Percentiles rank a stretch among this genome's conserved stretches.
phyloP scores from a whole-genome alignment of 2,888 invertebrate species.

The Brachyptera putata region DNA sequence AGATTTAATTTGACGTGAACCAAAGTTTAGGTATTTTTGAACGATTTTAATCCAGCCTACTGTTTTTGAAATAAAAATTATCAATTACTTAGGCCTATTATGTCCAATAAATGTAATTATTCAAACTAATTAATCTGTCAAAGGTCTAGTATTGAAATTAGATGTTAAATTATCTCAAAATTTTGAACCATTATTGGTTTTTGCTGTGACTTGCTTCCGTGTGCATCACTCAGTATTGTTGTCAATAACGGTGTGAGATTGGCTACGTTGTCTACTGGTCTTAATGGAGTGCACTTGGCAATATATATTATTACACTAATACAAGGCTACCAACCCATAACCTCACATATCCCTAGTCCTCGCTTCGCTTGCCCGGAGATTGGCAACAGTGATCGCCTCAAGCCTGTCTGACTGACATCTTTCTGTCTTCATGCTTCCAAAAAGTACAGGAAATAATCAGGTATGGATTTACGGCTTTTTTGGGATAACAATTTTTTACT shows the following conservation, averaged over 20 bases:
- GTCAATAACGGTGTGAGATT: conserved; percentile 15
- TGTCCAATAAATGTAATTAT: no score
- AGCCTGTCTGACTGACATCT: conserved; percentile 31
- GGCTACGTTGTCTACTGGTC: no score
- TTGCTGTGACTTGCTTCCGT: not conserved
- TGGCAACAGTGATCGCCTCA: conserved; percentile 26
- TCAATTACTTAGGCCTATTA: no score
- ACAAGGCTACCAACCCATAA: conserved; percentile 16
- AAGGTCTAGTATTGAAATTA: no score
- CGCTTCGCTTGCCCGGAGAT: conserved; percentile 32
- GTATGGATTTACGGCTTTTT: conserved; percentile 31
- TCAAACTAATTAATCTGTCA: no score
- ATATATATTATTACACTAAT: conserved; percentile 33
- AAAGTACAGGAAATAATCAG: conserved; percentile 32
- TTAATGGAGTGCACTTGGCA: conserved; percentile 34
- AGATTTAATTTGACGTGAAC: no score
- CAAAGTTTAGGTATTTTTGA: no score
- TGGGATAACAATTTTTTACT: conserved; percentile 16
- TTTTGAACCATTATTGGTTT: no score
- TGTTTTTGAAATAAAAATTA: no score
- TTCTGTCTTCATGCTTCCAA: conserved; percentile 35
- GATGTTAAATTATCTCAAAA: no score
- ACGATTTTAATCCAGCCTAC: no score
- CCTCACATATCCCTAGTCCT: conserved; percentile 23
- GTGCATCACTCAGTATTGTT: conserved; percentile 1